These are phyloP conservation scores for Torymus auratus DNA, from an alignment of 2,888 invertebrate species.

Conservation along the genomic window DNA sequence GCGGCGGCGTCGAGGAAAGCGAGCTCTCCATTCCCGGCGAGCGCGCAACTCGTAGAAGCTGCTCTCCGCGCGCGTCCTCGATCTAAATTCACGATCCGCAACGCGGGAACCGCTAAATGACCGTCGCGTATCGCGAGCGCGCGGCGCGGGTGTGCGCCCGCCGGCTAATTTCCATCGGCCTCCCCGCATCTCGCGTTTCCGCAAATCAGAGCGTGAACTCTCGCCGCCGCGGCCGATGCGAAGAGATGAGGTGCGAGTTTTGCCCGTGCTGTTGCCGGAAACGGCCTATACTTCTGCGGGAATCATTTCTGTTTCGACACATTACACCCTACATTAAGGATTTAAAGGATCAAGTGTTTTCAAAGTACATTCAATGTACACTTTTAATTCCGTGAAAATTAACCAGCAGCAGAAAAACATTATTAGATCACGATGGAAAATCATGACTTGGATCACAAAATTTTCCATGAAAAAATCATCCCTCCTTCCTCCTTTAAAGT, in stretches of 20 bases:
- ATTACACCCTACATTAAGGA: too few relatives aligned
- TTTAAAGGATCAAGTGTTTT: too few relatives aligned
- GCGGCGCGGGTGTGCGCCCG: neutral
- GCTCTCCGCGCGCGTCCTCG: constrained; percentile 41
- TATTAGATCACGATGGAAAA: too few relatives aligned
- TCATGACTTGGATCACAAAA: too few relatives aligned
- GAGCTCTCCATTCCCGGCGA: neutral
- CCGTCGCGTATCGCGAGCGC: neutral
- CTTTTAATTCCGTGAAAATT: too few relatives aligned
- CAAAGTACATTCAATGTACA: too few relatives aligned
- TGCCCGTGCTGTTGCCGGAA: too few relatives aligned
- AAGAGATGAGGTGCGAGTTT: neutral
- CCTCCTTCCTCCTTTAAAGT: too few relatives aligned
- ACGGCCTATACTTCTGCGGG: too few relatives aligned
- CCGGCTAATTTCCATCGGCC: constrained; percentile 39
- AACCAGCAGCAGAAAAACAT: too few relatives aligned
- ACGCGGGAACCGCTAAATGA: constrained; percentile 49
- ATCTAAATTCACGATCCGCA: constrained; percentile 52
- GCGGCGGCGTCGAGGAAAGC: neutral
- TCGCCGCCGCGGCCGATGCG: neutral
- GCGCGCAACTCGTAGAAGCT: neutral
- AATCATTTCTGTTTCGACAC: too few relatives aligned
- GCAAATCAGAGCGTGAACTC: constrained; percentile 36
- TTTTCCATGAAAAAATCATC: too few relatives aligned
- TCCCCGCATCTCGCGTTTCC: neutral